These are phyloP conservation scores for Macroramphosus scolopax DNA, from an alignment of 2,797 vertebrate genomes.

Conservation along the genomic window DNA sequence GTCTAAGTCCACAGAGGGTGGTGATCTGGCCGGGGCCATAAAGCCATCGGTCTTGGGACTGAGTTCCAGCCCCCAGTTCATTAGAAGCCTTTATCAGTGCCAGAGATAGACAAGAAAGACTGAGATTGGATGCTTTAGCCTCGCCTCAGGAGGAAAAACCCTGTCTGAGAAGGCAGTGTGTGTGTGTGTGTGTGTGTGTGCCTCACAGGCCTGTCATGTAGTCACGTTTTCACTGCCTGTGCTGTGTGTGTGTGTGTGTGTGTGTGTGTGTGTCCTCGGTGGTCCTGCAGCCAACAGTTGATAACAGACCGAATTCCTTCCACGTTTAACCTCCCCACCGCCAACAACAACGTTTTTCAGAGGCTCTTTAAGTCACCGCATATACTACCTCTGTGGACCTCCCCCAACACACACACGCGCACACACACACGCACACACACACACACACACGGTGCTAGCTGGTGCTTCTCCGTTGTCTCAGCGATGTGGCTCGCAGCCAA, in stretches of 20 bases:
- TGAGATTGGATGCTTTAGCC: constrained; percentile 71
- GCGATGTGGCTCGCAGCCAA: constrained; percentile 68
- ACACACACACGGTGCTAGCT: constrained; percentile 57
- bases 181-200: constrained; percentile 26
- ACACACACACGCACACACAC: constrained; percentile 14
- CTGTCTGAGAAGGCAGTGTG: constrained; percentile 42
- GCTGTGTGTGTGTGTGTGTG: too few relatives aligned
- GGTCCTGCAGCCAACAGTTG: constrained; percentile 62
- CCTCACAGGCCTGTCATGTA: constrained; percentile 53
- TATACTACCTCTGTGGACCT: too few relatives aligned
- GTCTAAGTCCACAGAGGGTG: constrained; percentile 74
- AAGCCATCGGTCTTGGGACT: constrained; percentile 68
- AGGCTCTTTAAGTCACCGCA: constrained; percentile 55
- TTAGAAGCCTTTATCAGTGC: constrained; percentile 76
- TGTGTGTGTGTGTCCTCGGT: constrained; percentile 15
- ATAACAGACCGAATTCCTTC: constrained; percentile 72
- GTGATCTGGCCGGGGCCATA: constrained; percentile 68
- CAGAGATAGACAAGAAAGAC: constrained; percentile 75
- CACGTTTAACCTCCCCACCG: constrained; percentile 51
- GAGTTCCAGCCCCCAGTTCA: constrained; percentile 72
- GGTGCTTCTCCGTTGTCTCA: constrained; percentile 65
- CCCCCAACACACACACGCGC: constrained; percentile 38
- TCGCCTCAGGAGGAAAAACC: constrained; percentile 64
- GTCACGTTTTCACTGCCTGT: constrained; percentile 52
- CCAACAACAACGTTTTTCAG: constrained; percentile 36